Evolutionary conservation across 2,888 invertebrate genomes (phyloP), one percentile per base, ranked within the genome.

Genomic region (Dicyrtomina minuta): DNA sequence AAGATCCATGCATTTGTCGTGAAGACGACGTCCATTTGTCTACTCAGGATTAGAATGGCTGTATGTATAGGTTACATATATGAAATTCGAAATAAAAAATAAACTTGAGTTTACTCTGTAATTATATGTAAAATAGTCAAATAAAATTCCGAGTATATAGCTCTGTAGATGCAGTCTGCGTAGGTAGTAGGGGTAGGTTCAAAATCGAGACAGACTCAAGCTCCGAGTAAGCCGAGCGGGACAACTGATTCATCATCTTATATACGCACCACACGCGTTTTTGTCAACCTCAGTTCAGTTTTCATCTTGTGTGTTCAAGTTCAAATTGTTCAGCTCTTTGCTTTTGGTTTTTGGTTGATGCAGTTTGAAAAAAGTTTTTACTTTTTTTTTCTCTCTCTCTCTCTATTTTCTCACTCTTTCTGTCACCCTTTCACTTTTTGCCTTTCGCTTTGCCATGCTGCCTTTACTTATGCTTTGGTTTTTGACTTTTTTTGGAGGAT

Each of bases 221-320:
- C 20, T 41, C 41, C 22, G 62, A 20, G 26, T 61, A 61, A 61
- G 61, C 53, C 20, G 41, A 64, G 39, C 53, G 64, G 53, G 64
- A 51, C 64, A 65, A 65, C 64, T 53, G 64, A 65, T 65, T 65
- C 64, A 65, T 65, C 64, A 65, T 53, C 64, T 65, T 65, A 44
- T n/a, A n/a, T n/a, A n/a, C n/a, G n/a, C 55, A 41, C 53, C 64
- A 65, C 64, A 65, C 64, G 64, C 64, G 39, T 65, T 65, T 17
- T 27, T 24, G 62, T 62, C 62, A 62, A 62, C 62, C 51, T 49
- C 26, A 33, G 53, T 53, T 13, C 20, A 53, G 1, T 53, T n/a
- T 22, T 17, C 53, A 53, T 3, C 5, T 13, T 44, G n/a, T n/a
- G n/a, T 44, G n/a, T 44, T 44, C 13, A 44, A 44, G n/a, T 44